Conservation (phyloP, 2,113 vertebrate species). For the Etia nguti region DNA sequence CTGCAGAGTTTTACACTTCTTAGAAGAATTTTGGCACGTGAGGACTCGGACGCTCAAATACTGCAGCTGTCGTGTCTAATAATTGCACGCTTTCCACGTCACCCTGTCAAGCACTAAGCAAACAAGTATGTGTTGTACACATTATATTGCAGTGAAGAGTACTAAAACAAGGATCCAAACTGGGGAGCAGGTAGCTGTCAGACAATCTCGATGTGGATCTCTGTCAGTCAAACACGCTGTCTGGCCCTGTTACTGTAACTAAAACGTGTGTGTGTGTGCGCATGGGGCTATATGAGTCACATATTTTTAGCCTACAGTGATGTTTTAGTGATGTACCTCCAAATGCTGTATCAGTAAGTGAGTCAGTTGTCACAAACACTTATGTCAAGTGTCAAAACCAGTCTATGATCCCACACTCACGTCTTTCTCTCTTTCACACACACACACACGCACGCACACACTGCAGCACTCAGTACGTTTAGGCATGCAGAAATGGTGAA, state of each 20-base stretch:
- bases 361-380: slow-evolving; percentile 40
- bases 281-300: neutral
- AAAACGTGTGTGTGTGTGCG: neutral
- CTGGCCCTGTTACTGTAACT: neutral
- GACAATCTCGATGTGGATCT: neutral
- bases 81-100: neutral
- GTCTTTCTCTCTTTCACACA: neutral
- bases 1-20: too few species aligned
- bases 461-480: neutral
- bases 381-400: slow-evolving; percentile 40
- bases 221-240: neutral
- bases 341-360: slow-evolving; percentile 30
- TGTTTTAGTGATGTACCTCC: neutral
- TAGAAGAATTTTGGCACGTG: neutral
- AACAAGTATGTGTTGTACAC: neutral
- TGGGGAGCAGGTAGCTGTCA: neutral
- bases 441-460: neutral
- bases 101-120: neutral
- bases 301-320: neutral
- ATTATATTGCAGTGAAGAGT: neutral
- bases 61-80: neutral
- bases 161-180: neutral
- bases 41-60: neutral
- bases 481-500: neutral
- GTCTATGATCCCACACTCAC: slow-evolving; percentile 1